Evolutionary conservation across 2,113 vertebrate species (phyloP).

Genomic region (Manacus vitellinus): DNA sequence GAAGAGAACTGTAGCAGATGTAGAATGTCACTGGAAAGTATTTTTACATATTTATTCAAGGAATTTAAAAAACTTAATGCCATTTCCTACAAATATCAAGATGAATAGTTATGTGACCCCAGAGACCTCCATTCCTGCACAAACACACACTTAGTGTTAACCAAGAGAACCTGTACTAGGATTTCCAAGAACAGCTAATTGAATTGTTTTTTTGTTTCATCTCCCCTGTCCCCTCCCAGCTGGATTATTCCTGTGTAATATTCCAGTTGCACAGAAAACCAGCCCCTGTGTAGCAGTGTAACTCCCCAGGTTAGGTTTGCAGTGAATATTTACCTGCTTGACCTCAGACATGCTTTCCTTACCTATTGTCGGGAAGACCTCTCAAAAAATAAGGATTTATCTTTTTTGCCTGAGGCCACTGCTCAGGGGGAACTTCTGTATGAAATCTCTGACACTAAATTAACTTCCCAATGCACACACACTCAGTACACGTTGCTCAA

Average conservation of each 20-base stretch:
- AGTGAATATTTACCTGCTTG: background rate
- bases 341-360: background rate
- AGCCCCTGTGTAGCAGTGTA: background rate
- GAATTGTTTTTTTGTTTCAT: background rate
- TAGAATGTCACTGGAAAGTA: background rate
- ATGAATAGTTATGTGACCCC: background rate
- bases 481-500: background rate
- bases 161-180: background rate
- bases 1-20: background rate
- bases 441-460: background rate
- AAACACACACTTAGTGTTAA: background rate
- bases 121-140: background rate
- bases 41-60: background rate
- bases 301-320: background rate
- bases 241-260: background rate
- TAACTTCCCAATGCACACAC: background rate
- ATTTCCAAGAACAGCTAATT: background rate
- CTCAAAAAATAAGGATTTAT: background rate
- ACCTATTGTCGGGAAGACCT: background rate
- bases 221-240: background rate
- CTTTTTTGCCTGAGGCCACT: background rate
- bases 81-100: background rate
- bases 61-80: background rate
- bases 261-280: background rate
- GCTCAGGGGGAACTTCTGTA: background rate